Evolutionary conservation across 2,888 invertebrate genomes (phyloP), one percentile per base, ranked within the genome.

Genomic region (Galerucella nymphaeae): DNA sequence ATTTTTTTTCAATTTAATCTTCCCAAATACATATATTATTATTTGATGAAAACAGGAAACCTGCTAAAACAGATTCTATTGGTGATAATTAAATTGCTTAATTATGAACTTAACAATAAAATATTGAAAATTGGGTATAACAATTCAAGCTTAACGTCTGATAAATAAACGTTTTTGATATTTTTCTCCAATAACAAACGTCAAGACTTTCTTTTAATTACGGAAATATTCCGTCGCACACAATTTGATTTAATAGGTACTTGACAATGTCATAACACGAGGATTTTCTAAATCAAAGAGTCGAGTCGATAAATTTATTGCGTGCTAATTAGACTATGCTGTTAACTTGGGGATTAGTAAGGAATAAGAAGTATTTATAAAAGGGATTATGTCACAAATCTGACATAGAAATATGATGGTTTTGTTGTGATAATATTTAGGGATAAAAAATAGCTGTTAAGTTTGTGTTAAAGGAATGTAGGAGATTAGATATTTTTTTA

Each of bases 251-350:
- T 68, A 61, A 38, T 68, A n/a, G n/a, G n/a, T n/a, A 38, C 57
- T 53, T 18, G 59, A 59, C 30, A 13, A 42, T 68, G 76, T 75
- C 75, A 76, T 62, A 76, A 76, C 70, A 76, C 14, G 30, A 23
- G 48, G 71, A 57, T 73, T 75, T 68, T 64, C 42, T 68, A 75
- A 70, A 75, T 76, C 70, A 68, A 55, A 66, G 70, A 45, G 69
- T 42, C 42, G 2, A 45, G 45, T 70, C 73, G 53, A 76, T 76
- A 76, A 76, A 76, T 76, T 72, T 67, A 61, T 63, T 45, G 65
- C 50, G 59, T 63, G 23, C 42, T 69, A 76, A 73, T 73, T 71
- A 71, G 70, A 50, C 66, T 67, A 63, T 45, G n/a, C 20, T 71
- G 68, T 73, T 75, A 71, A 73, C 62, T 71, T 62, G 20, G 18